Conservation (phyloP, 2,888 invertebrate genomes). For the Bhutanitis thaidina region DNA sequence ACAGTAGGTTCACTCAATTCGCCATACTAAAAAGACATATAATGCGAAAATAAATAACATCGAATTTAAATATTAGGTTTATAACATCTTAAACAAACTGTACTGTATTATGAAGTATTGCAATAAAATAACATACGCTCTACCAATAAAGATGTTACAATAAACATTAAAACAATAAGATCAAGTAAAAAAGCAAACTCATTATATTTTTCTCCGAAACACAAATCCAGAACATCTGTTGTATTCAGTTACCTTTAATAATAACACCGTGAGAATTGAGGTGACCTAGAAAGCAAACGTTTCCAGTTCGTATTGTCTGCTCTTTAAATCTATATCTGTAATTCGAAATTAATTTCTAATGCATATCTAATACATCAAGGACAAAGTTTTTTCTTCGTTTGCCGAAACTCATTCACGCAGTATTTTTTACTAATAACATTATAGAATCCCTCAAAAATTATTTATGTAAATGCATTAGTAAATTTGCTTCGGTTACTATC, state of each 20-base stretch:
- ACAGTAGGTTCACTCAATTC: too few relatives aligned
- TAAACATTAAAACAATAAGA: slow-evolving; percentile 1
- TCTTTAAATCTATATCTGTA: slow-evolving; percentile 1
- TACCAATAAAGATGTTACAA: neutral
- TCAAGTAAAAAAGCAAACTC: slow-evolving; percentile 21
- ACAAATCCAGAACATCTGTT: slow-evolving; percentile 34
- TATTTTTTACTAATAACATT: neutral
- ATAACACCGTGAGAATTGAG: slow-evolving; percentile 44
- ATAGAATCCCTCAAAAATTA: neutral
- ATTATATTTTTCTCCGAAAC: slow-evolving; percentile 39
- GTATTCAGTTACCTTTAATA: slow-evolving; percentile 50
- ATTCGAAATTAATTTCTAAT: neutral
- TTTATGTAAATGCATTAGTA: slow-evolving; percentile 8
- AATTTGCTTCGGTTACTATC: slow-evolving; percentile 27
- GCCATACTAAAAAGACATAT: too few relatives aligned
- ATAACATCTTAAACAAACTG: too few relatives aligned
- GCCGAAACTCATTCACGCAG: too few relatives aligned
- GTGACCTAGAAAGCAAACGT: slow-evolving; percentile 46
- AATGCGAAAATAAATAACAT: too few relatives aligned
- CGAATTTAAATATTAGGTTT: too few relatives aligned
- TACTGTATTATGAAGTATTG: too few relatives aligned
- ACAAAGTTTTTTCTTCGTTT: too few relatives aligned
- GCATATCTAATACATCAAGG: too few relatives aligned
- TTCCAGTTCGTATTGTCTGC: slow-evolving; percentile 23
- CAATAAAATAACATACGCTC: neutral